phyloP scores from a whole-genome alignment of 2,113 vertebrate species.

The Noctilio leporinus region DNA sequence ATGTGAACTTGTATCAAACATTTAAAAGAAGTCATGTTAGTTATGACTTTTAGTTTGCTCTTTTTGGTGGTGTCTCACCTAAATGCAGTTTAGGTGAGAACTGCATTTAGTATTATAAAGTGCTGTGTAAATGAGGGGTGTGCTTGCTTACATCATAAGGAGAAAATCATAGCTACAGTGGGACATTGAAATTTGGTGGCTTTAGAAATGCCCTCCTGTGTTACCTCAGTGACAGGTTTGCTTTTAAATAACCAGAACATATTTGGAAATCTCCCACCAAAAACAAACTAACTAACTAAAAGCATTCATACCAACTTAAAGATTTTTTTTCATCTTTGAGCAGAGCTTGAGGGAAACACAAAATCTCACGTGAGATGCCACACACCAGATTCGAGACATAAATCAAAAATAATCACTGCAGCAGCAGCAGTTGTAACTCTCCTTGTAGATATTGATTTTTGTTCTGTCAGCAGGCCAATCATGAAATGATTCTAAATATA shows the following conservation, averaged over 20 bases:
- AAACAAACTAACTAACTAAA: not conserved
- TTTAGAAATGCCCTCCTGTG: not conserved
- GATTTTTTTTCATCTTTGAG: not conserved
- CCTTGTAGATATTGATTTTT: not conserved
- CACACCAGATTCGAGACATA: not conserved
- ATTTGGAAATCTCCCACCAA: not conserved
- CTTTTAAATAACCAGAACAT: not conserved
- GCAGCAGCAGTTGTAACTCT: not conserved
- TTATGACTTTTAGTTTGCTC: not conserved
- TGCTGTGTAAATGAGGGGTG: not conserved
- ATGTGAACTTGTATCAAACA: not conserved
- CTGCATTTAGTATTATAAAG: not conserved
- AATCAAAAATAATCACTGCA: not conserved
- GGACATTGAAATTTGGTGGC: not conserved
- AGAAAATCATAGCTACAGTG: not conserved
- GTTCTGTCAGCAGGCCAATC: not conserved
- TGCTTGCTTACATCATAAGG: not conserved
- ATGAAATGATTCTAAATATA: not conserved
- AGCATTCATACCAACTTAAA: not conserved
- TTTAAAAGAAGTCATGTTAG: not conserved
- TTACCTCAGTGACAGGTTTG: not conserved
- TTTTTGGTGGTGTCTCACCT: not conserved
- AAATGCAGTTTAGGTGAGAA: too few relatives aligned
- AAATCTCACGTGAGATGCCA: not conserved
- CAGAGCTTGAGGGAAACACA: not conserved